Evolutionary conservation across 1,140 invertebrate genomes (phyloP).

Genomic region (Nymphalis io): DNA sequence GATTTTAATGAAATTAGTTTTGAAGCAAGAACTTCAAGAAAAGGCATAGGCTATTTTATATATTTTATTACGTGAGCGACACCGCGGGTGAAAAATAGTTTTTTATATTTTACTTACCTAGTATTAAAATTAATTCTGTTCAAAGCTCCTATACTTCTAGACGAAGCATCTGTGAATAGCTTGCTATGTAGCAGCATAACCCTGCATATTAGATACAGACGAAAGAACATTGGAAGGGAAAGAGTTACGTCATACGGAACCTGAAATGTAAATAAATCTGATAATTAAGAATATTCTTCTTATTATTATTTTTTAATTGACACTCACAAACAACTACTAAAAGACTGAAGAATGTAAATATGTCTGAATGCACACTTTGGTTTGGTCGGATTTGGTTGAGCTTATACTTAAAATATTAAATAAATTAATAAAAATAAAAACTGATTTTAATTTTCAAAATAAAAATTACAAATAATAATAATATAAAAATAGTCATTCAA

Average conservation of each 20-base stretch:
- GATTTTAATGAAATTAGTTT: too few species aligned
- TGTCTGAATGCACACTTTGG: background rate
- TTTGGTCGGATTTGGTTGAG: background rate
- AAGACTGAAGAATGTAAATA: background rate
- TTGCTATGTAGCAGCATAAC: constrained; percentile 99
- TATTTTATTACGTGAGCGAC: too few species aligned
- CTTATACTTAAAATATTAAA: background rate
- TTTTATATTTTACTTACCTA: constrained; percentile 75
- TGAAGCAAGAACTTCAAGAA: too few species aligned
- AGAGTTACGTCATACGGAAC: constrained; percentile 97
- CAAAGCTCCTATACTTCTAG: constrained; percentile 95
- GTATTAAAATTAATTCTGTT: constrained; percentile 99
- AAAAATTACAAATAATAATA: background rate
- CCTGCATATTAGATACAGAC: constrained; percentile 99
- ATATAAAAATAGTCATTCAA: background rate
- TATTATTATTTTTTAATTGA: too few species aligned
- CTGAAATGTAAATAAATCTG: constrained; percentile 70
- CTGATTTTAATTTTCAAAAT: background rate
- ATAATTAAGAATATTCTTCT: background rate
- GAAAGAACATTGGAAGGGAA: constrained; percentile 99
- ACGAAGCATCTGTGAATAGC: constrained; percentile 99
- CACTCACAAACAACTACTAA: too few species aligned
- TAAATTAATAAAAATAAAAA: background rate
- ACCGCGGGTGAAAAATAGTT: too few species aligned
- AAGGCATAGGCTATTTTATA: too few species aligned